Percentiles rank a stretch among this genome's conserved stretches.
Evolutionary conservation across 2,888 invertebrate species (phyloP).

Genomic region (Sesia bembeciformis): DNA sequence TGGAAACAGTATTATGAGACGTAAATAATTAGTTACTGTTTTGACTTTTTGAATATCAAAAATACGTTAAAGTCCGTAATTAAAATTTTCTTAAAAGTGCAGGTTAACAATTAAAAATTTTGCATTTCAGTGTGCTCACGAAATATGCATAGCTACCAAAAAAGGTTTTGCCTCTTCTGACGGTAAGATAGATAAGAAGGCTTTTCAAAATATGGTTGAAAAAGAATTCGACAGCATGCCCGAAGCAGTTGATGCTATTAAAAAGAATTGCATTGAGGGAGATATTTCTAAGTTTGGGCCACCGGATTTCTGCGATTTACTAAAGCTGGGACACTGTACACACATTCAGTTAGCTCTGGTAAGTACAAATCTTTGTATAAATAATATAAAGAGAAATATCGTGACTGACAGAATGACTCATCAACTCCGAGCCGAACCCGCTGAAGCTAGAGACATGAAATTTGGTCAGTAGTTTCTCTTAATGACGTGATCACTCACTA

Average conservation of each 20-base stretch:
- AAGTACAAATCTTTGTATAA: slow-evolving; percentile 1
- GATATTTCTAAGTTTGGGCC: slow-evolving; percentile 17
- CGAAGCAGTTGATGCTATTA: slow-evolving; percentile 10
- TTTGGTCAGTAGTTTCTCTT: no score
- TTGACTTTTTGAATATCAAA: no score
- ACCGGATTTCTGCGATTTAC: slow-evolving; percentile 17
- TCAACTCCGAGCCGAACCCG: no score
- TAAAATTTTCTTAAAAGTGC: no score
- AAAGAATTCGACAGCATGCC: slow-evolving; percentile 7
- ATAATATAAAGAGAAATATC: no score
- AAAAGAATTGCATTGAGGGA: slow-evolving; percentile 18
- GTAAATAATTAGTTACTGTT: no score
- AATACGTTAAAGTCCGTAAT: no score
- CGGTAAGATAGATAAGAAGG: slow-evolving; percentile 19
- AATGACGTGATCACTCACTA: no score
- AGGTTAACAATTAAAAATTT: not conserved
- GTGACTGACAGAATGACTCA: no score
- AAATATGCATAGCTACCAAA: slow-evolving; percentile 14
- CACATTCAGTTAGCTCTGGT: slow-evolving; percentile 11
- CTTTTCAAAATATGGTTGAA: slow-evolving; percentile 6
- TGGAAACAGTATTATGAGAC: no score
- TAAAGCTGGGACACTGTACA: slow-evolving; percentile 15
- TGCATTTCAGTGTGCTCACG: slow-evolving; percentile 6
- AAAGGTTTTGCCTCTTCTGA: slow-evolving; percentile 16
- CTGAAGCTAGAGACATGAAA: no score